Base-by-base conservation (phyloP, 2,797 vertebrate genomes). In the Zalophus californianus region DNA sequence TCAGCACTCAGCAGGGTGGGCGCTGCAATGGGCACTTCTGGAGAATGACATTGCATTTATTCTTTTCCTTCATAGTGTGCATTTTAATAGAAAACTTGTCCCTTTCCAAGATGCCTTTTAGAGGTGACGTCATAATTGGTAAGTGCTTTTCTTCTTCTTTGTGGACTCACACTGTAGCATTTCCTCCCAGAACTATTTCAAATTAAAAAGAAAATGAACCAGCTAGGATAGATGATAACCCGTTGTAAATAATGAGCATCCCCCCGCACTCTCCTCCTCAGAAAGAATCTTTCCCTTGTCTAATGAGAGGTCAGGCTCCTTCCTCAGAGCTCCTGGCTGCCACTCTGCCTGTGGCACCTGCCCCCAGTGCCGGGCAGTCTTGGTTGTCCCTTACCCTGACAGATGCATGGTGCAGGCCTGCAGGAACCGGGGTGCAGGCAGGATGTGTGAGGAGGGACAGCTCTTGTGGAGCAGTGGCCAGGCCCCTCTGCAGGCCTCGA, bases 71-170 rank as follows among this genome's bases (percentile, higher is more conserved):
- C 95, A 20, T 98, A 99, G 99, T 99, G 89, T 99, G 99, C 79
- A 5, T 96, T 89, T 99, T 99, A 50, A 99, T 99, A 97, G 99
- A 99, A 97, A 99, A 99, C 95, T 91, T 99, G 97, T 99, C 99
- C 0, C 97, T 99, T 29, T 99, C 99, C 97, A 99, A 99, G 98
- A 99, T 99, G 99, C 99, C 99, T 0, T 99, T 99, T 94, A 99
- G 98, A 98, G 99, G 98, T 4, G 99, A 99, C 84, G 97, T 99
- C 1, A 77, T 99, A 20, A 99, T 99, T 0, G 96, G 99, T 99
- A 98, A 95, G 99, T 99, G 3, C 7, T 0, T 90, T 93, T 48
- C 83, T 25, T 32, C 29, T 84, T 52, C 20, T 38, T 8, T 16
- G 32, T 35, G 11, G 66, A 20, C 25, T 23, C 20, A 35, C 25